phyloP scores from a whole-genome alignment of 2,888 invertebrate genomes.

The Leptinotarsa peninsularis region DNA sequence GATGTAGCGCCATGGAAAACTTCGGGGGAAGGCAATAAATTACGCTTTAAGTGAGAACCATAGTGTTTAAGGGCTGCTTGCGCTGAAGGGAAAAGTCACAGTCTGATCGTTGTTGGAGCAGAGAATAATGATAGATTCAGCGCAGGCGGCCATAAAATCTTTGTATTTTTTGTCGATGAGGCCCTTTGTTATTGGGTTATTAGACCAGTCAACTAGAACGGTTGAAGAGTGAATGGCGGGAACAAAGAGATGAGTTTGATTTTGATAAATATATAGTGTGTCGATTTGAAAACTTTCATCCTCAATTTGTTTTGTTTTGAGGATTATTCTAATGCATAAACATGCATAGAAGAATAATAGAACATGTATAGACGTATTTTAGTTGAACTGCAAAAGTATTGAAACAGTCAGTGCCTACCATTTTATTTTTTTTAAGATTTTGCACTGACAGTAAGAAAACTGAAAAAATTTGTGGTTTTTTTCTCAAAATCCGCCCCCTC shows the following conservation, averaged over 20 bases:
- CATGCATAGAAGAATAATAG: too few relatives aligned
- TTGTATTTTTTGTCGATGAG: conserved; percentile 2
- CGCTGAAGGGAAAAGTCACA: neutral
- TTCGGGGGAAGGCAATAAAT: conserved; percentile 66
- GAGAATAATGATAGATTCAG: neutral
- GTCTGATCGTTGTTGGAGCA: neutral
- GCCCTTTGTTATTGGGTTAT: conserved; percentile 1
- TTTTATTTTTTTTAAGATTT: too few relatives aligned
- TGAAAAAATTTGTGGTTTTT: too few relatives aligned
- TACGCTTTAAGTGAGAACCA: conserved; percentile 62
- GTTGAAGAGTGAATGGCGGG: conserved; percentile 23
- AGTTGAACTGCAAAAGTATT: too few relatives aligned
- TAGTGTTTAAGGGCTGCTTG: conserved; percentile 44
- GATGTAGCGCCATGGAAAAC: conserved; percentile 50
- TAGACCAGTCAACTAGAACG: conserved; percentile 7
- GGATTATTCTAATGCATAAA: too few relatives aligned
- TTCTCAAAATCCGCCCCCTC: too few relatives aligned
- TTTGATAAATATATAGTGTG: neutral
- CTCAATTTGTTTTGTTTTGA: too few relatives aligned
- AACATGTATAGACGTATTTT: too few relatives aligned
- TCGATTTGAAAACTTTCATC: too few relatives aligned
- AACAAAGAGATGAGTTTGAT: neutral
- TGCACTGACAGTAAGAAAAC: too few relatives aligned
- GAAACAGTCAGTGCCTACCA: too few relatives aligned
- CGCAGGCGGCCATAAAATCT: neutral